These are phyloP conservation scores for Notoglanidium macrostoma DNA, from an alignment of 2,797 vertebrate species.

Conservation along the genomic window DNA sequence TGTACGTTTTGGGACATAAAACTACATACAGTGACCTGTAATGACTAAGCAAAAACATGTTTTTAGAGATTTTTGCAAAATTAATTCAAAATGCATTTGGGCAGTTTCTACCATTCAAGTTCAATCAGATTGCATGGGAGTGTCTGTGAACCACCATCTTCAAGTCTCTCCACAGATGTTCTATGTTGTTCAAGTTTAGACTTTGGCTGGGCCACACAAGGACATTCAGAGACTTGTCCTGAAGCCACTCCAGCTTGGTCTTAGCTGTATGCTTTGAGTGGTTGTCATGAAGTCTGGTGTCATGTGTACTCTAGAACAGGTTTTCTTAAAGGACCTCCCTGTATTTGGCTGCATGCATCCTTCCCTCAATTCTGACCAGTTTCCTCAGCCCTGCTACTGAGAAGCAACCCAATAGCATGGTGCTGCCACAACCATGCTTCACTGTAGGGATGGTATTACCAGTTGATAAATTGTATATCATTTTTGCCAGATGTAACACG, in stretches of 20 bases:
- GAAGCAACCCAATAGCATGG: neutral
- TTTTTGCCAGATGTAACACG: neutral
- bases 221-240: neutral
- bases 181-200: neutral
- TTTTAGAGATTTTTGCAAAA: too few relatives aligned
- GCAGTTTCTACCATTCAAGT: neutral
- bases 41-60: neutral
- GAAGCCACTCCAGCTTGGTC: neutral
- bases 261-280: neutral
- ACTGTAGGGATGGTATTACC: neutral
- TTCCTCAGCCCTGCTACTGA: neutral
- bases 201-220: neutral
- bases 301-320: neutral
- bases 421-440: neutral
- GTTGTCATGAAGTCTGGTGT: neutral
- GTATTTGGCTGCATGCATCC: neutral
- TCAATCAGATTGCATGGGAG: neutral
- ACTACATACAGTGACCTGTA: neutral
- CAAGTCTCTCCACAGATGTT: neutral
- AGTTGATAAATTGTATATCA: neutral
- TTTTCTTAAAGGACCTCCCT: neutral
- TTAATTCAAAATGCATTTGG: too few relatives aligned
- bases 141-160: neutral
- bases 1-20: neutral
- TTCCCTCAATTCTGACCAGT: neutral